These are phyloP conservation scores for Bufo gargarizans DNA, from an alignment of 2,113 vertebrate species.

Conservation along the genomic window DNA sequence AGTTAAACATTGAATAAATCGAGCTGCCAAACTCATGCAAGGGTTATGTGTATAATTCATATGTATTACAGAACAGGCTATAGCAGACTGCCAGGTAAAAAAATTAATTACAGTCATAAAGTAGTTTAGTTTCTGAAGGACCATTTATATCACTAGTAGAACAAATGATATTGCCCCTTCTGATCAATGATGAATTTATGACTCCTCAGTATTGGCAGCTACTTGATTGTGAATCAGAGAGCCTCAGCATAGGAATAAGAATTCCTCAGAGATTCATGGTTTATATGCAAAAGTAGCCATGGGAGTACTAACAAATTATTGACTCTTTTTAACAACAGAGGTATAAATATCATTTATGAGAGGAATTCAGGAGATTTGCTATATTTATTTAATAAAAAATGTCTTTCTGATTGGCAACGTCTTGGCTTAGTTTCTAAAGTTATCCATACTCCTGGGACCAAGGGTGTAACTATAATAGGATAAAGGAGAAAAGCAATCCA, in stretches of 20 bases:
- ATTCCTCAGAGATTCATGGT: constrained; percentile 61
- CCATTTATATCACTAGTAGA: constrained; percentile 53
- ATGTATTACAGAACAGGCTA: constrained; percentile 37
- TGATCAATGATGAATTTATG: constrained; percentile 64
- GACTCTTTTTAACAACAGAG: constrained; percentile 66
- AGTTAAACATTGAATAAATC: constrained; percentile 38
- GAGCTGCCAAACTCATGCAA: constrained; percentile 6
- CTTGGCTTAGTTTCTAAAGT: not conserved
- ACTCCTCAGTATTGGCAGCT: constrained; percentile 61
- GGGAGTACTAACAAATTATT: constrained; percentile 62
- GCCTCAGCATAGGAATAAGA: constrained; percentile 57
- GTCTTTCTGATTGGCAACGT: not conserved
- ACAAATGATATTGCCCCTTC: constrained; percentile 54
- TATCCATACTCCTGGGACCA: not conserved
- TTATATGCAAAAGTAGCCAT: constrained; percentile 61
- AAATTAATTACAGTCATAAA: constrained; percentile 60
- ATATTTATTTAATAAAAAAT: not conserved
- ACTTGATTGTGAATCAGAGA: constrained; percentile 66
- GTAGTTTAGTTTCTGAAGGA: constrained; percentile 39
- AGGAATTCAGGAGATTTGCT: not conserved
- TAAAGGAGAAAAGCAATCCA: too few species aligned
- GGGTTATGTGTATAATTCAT: constrained; percentile 35
- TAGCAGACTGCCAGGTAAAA: constrained; percentile 30
- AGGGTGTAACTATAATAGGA: too few species aligned
- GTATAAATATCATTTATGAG: constrained; percentile 3